These are phyloP conservation scores for Henricia sp. DNA, from an alignment of 53 echinoderm and acorn worm genomes.

Conservation along the genomic window DNA sequence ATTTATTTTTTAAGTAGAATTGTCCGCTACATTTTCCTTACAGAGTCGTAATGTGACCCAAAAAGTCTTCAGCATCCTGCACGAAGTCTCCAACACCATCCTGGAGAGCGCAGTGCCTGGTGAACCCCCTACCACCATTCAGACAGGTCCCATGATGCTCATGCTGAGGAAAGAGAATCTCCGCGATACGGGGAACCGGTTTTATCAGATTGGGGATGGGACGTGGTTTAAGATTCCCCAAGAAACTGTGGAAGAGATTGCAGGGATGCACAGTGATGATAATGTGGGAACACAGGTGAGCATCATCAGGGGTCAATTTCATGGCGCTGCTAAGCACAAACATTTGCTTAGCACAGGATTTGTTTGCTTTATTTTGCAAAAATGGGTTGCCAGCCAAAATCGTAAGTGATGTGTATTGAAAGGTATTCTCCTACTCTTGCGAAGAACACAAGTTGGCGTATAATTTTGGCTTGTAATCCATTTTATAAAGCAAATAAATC, in stretches of 20 bases:
- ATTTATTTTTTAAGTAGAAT: too few relatives aligned
- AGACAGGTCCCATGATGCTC: constrained; percentile 60
- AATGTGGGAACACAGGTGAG: constrained; percentile 72
- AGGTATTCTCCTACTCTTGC: too few relatives aligned
- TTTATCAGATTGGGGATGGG: constrained; percentile 68
- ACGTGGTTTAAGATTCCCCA: constrained; percentile 75
- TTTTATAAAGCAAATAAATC: too few relatives aligned
- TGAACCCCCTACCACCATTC: constrained; percentile 56
- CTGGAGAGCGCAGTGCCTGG: constrained; percentile 68
- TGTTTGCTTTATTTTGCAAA: too few relatives aligned
- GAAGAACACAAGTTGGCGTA: too few relatives aligned
- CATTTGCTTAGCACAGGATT: too few relatives aligned
- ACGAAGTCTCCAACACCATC: constrained; percentile 60
- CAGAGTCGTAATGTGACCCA: constrained; percentile 74
- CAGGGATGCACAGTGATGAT: constrained; percentile 29
- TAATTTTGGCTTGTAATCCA: too few relatives aligned
- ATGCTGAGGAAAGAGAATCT: constrained; percentile 64
- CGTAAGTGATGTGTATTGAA: too few relatives aligned
- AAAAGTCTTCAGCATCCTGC: constrained; percentile 69
- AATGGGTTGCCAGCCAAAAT: too few relatives aligned
- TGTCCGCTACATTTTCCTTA: too few relatives aligned
- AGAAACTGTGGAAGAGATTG: constrained; percentile 58
- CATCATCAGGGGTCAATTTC: too few relatives aligned
- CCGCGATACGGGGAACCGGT: constrained; percentile 15
- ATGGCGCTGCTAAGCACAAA: too few relatives aligned